These are phyloP conservation scores for Agrochola litura DNA, from an alignment of 2,888 invertebrate species.

Conservation along the genomic window DNA sequence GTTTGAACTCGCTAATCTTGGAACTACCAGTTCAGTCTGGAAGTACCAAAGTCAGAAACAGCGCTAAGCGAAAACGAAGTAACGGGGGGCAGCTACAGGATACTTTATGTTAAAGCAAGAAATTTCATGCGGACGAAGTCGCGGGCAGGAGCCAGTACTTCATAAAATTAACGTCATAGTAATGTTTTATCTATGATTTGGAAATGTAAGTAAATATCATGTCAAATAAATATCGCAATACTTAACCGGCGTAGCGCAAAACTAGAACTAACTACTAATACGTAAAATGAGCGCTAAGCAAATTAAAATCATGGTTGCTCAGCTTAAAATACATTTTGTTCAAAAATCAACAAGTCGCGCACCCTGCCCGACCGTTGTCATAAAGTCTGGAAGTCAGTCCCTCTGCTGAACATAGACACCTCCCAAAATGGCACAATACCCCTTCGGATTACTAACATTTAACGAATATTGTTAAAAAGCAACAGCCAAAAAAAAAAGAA, in stretches of 20 bases:
- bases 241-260: neutral
- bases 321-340: neutral
- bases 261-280: too few relatives aligned
- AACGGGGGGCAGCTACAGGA: neutral
- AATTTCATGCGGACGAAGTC: neutral
- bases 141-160: neutral
- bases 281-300: neutral
- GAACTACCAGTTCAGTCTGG: too few relatives aligned
- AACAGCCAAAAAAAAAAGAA: neutral
- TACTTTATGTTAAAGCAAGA: neutral
- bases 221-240: neutral
- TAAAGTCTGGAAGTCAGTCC: neutral
- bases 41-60: neutral
- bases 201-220: neutral
- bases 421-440: neutral
- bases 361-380: neutral
- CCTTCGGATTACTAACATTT: neutral
- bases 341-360: neutral
- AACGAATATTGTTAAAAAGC: neutral
- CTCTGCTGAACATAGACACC: neutral
- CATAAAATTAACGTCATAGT: neutral
- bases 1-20: too few relatives aligned
- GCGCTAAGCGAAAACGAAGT: neutral
- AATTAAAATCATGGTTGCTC: neutral
- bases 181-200: neutral